phyloP scores from a whole-genome alignment of 2,113 vertebrate genomes.

The Nothobranchius kuhntae region DNA sequence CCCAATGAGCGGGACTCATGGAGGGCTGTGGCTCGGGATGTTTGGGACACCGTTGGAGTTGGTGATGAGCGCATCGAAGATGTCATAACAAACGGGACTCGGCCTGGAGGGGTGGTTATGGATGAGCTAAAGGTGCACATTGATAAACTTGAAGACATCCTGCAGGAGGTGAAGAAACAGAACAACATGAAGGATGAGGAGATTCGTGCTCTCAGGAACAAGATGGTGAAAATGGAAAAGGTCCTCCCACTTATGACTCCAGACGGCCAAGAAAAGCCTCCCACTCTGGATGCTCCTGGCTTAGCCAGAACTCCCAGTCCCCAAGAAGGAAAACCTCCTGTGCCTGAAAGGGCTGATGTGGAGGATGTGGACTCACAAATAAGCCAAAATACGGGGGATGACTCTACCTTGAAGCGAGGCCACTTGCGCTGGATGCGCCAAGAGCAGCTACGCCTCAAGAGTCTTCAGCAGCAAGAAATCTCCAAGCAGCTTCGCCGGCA shows the following conservation, averaged over 20 bases:
- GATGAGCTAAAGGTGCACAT: conserved; percentile 97
- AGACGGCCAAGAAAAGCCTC: conserved; percentile 71
- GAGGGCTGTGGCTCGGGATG: conserved; percentile 94
- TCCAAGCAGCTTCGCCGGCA: conserved; percentile 92
- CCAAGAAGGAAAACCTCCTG: conserved; percentile 59
- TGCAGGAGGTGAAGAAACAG: conserved; percentile 98
- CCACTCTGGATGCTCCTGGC: neutral
- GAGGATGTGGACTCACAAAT: conserved; percentile 81
- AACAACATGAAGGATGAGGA: conserved; percentile 99
- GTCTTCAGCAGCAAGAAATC: conserved; percentile 95
- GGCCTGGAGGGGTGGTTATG: conserved; percentile 82
- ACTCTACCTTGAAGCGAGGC: conserved; percentile 84
- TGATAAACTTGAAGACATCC: conserved; percentile 95
- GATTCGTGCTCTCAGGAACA: conserved; percentile 91
- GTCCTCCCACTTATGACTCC: conserved; percentile 91
- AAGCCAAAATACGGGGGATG: conserved; percentile 80
- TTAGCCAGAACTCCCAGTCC: conserved; percentile 48
- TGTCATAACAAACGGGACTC: conserved; percentile 78
- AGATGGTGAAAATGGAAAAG: conserved; percentile 99
- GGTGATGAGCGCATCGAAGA: conserved; percentile 96
- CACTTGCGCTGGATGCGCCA: conserved; percentile 93
- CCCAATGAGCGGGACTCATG: conserved; percentile 97
- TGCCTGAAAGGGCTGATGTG: conserved; percentile 59
- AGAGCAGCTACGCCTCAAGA: conserved; percentile 92
- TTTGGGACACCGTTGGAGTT: conserved; percentile 97